phyloP scores from a whole-genome alignment of 2,797 vertebrate genomes.

The Pseudomugil tenellus region DNA sequence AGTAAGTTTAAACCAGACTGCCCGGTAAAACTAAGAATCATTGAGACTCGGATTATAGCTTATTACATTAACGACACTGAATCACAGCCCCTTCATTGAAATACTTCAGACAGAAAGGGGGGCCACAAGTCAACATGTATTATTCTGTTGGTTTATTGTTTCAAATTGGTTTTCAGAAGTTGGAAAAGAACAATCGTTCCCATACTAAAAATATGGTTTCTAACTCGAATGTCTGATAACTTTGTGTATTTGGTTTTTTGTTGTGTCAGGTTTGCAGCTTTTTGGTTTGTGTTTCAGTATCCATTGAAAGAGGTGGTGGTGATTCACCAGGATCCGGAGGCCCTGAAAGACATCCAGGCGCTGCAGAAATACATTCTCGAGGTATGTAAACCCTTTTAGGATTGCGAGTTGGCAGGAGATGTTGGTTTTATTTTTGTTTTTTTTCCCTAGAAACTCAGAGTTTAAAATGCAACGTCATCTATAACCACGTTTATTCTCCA shows the following conservation, averaged over 20 bases:
- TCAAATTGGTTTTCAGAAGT: not conserved
- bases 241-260: not conserved
- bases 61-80: not conserved
- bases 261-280: not conserved
- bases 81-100: not conserved
- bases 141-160: not conserved
- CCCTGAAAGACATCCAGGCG: constrained; percentile 88
- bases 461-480: constrained; percentile 18
- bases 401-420: not conserved
- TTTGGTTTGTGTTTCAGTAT: constrained; percentile 83
- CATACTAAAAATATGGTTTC: not conserved
- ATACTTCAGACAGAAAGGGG: not conserved
- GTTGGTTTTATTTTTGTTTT: constrained; percentile 5
- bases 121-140: not conserved
- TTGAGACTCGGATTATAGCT: not conserved
- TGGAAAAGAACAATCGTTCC: not conserved
- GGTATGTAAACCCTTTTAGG: constrained; percentile 77
- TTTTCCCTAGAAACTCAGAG: constrained; percentile 9
- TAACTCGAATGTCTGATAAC: not conserved
- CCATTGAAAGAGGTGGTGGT: constrained; percentile 96
- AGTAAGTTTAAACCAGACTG: no score
- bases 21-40: not conserved
- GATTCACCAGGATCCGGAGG: constrained; percentile 93
- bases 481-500: constrained; percentile 21
- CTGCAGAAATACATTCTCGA: constrained; percentile 96